Conservation (phyloP, 2,113 vertebrate species). For the Cyanoderma ruficeps region DNA sequence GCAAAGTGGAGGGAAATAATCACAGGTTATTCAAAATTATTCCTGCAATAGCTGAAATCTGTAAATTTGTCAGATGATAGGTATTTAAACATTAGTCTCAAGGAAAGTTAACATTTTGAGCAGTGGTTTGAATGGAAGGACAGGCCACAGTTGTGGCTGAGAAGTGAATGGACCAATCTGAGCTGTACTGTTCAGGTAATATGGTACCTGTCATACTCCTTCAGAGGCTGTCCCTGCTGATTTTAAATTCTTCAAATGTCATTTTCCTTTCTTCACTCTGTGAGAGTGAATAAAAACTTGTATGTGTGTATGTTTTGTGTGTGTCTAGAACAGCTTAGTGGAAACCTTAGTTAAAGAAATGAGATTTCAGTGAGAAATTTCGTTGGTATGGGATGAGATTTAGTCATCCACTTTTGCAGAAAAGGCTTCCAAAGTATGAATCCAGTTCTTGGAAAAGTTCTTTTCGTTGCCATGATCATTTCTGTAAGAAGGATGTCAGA, state of each 20-base stretch:
- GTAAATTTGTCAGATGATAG: not conserved
- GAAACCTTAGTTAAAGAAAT: not conserved
- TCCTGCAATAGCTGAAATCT: not conserved
- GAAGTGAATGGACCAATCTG: not conserved
- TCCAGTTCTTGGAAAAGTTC: not conserved
- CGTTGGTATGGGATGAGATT: not conserved
- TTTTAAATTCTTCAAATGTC: not conserved
- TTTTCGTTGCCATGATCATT: not conserved
- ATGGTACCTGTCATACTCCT: not conserved
- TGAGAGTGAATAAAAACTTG: not conserved
- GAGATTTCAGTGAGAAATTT: not conserved
- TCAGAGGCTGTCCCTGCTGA: not conserved
- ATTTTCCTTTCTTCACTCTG: not conserved
- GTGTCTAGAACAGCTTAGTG: not conserved
- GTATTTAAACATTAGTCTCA: not conserved
- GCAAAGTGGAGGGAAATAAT: not conserved
- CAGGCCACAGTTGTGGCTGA: not conserved
- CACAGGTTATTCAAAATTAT: not conserved
- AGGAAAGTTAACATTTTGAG: not conserved
- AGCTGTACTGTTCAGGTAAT: not conserved
- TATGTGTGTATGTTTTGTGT: not conserved
- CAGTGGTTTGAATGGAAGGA: not conserved
- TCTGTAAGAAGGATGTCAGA: not conserved
- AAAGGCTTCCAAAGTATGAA: not conserved
- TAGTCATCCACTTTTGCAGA: not conserved